A percentile compares a stretch with the other conserved stretches of the same genome.
Conservation (phyloP, 2,797 vertebrate genomes). For the Fringilla coelebs region DNA sequence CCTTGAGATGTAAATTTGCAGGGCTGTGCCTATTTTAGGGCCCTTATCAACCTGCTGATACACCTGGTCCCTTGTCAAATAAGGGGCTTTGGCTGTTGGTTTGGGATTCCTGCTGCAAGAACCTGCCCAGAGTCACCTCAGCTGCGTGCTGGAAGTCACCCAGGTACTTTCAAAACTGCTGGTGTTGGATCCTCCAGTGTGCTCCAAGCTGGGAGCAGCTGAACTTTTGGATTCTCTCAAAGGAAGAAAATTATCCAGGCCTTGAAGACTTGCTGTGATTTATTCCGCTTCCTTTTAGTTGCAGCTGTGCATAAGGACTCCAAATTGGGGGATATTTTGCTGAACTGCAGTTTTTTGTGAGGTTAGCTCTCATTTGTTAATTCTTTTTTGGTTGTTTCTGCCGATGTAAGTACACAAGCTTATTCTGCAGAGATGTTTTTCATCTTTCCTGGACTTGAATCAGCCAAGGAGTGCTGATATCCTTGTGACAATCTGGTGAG, state of each 20-base stretch:
- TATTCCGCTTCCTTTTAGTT: neutral
- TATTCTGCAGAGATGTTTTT: neutral
- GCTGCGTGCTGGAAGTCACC: neutral
- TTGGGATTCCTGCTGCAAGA: neutral
- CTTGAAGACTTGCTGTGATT: neutral
- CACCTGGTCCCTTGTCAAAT: neutral
- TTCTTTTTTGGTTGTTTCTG: neutral
- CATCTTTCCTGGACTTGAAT: neutral
- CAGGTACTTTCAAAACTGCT: neutral
- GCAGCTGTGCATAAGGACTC: neutral
- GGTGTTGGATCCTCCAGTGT: neutral
- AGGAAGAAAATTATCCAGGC: neutral
- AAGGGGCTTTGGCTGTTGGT: neutral
- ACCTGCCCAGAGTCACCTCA: accelerated
- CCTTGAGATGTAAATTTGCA: neutral
- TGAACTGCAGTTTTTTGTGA: neutral
- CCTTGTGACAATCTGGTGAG: neutral
- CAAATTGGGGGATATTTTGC: neutral
- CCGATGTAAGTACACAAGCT: neutral
- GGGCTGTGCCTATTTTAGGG: neutral
- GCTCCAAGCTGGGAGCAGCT: neutral
- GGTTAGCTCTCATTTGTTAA: neutral
- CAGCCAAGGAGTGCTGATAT: neutral
- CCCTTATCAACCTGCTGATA: neutral
- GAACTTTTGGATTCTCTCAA: neutral